phyloP scores from a whole-genome alignment of 2,797 vertebrate species.

The Pangasius macronema region DNA sequence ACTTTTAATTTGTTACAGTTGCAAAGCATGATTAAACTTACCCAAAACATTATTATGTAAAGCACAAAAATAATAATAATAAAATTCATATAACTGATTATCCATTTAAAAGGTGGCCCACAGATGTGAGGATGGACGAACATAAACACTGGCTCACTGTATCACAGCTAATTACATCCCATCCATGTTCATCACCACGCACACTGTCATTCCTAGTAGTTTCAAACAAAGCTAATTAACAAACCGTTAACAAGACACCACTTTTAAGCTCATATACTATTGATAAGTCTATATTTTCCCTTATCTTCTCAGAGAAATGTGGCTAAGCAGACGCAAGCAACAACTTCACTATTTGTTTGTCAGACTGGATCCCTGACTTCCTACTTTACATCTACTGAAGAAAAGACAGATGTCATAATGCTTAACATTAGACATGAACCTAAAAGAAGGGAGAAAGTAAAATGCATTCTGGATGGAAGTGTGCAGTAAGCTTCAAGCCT shows the following conservation, averaged over 20 bases:
- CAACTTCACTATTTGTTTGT: not conserved
- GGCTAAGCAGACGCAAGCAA: not conserved
- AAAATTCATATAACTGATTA: constrained; percentile 13
- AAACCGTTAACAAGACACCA: not conserved
- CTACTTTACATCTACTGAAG: not conserved
- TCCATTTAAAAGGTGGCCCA: constrained; percentile 29
- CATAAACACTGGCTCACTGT: constrained; percentile 46
- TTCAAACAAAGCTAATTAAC: not conserved
- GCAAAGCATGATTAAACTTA: not conserved
- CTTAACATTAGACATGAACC: not conserved
- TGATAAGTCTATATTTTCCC: not conserved
- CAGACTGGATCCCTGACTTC: not conserved
- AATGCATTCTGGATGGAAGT: not conserved
- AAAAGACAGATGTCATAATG: not conserved
- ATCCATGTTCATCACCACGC: constrained; percentile 25
- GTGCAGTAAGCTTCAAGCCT: not conserved
- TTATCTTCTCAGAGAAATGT: not conserved
- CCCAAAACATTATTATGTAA: constrained; percentile 16
- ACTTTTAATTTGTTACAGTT: not conserved
- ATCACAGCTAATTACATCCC: constrained; percentile 47
- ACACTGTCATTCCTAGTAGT: not conserved
- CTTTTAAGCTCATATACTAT: not conserved
- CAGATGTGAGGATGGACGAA: constrained; percentile 17
- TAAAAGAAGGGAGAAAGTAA: not conserved
- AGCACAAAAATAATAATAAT: constrained; percentile 25